Conservation (phyloP, 2,113 vertebrate species). For the Turdus rufiventris region DNA sequence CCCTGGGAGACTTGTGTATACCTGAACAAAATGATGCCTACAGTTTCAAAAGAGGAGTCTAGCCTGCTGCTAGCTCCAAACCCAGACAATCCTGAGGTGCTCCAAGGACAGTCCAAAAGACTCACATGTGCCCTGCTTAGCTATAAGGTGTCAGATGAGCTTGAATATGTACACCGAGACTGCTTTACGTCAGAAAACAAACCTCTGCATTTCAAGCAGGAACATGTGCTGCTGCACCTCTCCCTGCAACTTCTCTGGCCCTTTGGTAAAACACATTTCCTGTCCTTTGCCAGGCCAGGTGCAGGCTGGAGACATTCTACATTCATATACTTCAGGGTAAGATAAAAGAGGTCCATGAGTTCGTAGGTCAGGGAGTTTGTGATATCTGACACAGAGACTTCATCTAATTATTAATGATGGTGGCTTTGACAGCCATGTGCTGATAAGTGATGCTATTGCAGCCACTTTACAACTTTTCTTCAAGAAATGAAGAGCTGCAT, state of each 20-base stretch:
- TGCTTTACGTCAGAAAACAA: not conserved
- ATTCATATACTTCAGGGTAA: not conserved
- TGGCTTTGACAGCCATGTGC: not conserved
- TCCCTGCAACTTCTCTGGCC: not conserved
- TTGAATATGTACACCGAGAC: not conserved
- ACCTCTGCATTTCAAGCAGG: not conserved
- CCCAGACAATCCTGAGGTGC: not conserved
- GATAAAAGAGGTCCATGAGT: not conserved
- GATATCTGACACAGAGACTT: not conserved
- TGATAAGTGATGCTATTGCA: not conserved
- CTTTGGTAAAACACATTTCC: not conserved
- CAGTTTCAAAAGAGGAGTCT: not conserved
- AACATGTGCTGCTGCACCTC: not conserved
- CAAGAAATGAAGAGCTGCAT: not conserved
- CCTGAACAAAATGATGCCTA: not conserved
- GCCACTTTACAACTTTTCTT: not conserved
- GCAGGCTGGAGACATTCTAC: not conserved
- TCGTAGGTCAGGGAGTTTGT: not conserved
- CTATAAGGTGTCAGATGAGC: not conserved
- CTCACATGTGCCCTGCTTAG: not conserved
- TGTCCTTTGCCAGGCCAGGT: not conserved
- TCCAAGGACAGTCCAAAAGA: not conserved
- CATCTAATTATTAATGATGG: not conserved
- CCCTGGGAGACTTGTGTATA: not conserved
- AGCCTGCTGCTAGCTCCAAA: not conserved